Evolutionary conservation across 2,888 invertebrate species (phyloP), one percentile per base, ranked within the genome.

Genomic region (Dendrolimus pini): DNA sequence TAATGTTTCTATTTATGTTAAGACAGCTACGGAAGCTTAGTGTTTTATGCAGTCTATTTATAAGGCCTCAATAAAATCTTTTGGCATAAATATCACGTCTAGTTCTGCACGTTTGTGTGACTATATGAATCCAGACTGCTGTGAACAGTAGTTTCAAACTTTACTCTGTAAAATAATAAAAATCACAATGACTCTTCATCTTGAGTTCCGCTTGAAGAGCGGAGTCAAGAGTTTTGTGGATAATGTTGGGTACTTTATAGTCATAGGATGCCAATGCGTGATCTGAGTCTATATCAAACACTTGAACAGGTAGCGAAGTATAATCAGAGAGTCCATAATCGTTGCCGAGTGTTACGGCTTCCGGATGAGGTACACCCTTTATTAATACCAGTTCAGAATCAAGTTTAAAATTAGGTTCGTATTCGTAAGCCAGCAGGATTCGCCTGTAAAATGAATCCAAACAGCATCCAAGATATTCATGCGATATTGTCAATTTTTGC

Each of bases 341-440:
- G 41, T 70, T 58, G 1, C 62, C 56, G 0, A 76, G 60, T 9
- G 57, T 58, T 53, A 18, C 52, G 8, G 67, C 60, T 9, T 67
- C 61, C 0, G 72, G 69, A 62, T 74, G 67, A 57, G 70, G 63
- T 9, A 62, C 60, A 0, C 74, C 73, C 60, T 66, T 73, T 9
- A 78, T 62, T 2, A 78, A 65, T 6, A 77, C 64, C 7, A 77
- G 12, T 56, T 76, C 65, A 0, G 77, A 77, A 52, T 73, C 62
- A 14, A 76, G 57, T 53, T 63, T 70, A 3, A 71, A 63, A 7
- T 62, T 55, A 1, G 75, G 74, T 12, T 67, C 57, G 41, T 76
- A 77, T 13, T 67, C 64, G 30, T 59, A 61, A 1, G 71, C 69
- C 57, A 71, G 53, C 3, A 61, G 30, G 8, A 78, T 69, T 60